Base-by-base conservation (phyloP, 2,888 invertebrate species). In the Ophioninae sp. region DNA sequence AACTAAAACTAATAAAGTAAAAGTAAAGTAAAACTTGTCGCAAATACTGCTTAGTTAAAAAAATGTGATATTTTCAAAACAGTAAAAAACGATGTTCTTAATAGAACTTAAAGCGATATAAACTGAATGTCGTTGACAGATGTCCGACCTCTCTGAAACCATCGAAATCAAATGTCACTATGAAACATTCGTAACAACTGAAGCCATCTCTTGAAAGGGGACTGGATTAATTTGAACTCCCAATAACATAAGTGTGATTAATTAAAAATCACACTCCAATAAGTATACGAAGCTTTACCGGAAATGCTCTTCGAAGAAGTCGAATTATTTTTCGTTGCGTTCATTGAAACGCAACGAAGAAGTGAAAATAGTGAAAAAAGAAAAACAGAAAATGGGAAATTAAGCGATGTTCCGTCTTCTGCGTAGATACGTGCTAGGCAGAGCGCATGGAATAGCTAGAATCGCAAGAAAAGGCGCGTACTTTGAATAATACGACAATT, bases 401-500 rank as follows among this genome's bases (percentile, higher is more conserved):
- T 73, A 74, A 65, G 73, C 57, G 81, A 85, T 76, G 64, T 57
- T 65, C 57, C 10, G 79, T n/a, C n/a, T 70, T 30, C n/a, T 50
- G 20, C 30, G 30, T 41, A 8, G 17, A 56, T 67, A 37, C 17
- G 56, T 39, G 64, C 39, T 74, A 65, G 65, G 44, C 67, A 64
- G 68, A 68, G 17, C 57, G 67, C 21, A 20, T 50, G 50, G 44
- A 77, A 69, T 76, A 83, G 75, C 83, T 86, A 85, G 90, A 90
- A 90, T 88, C 89, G 91, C 88, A 90, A 88, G 91, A 91, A 90
- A 89, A 77, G n/a, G 69, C 82, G 57, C 50, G 73, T 89, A 89
- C 89, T 92, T 92, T 92, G 91, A 92, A 92, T 92, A 92, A 92
- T 92, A 91, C 87, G 83, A 85, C 91, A 89, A 92, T 92, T 92